A percentile compares a stretch with the other conserved stretches of the same genome.
These are phyloP conservation scores for Steromphala cineraria DNA, from an alignment of 2,888 invertebrate species.

Conservation along the genomic window DNA sequence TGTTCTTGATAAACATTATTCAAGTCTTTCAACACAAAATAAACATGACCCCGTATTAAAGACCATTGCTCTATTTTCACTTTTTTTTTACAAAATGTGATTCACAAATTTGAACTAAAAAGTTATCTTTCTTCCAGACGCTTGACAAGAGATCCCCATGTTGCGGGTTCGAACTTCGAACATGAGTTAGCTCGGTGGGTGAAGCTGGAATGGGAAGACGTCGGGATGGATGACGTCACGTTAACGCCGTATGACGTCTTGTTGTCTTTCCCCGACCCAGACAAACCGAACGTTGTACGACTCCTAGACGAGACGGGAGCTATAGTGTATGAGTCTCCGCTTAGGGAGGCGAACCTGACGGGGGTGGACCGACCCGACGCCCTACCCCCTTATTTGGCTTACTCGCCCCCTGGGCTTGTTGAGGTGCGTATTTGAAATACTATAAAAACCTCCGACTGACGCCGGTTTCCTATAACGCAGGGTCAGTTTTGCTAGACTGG, in stretches of 20 bases:
- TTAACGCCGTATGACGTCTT: conserved; percentile 56
- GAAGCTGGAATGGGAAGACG: conserved; percentile 36
- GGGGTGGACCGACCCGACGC: conserved; percentile 61
- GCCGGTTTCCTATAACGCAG: too few species aligned
- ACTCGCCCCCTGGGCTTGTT: conserved; percentile 55
- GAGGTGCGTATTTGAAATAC: neutral
- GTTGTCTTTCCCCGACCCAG: conserved; percentile 54
- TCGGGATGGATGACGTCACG: conserved; percentile 57
- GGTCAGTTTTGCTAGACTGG: too few species aligned
- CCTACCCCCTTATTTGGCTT: conserved; percentile 70
- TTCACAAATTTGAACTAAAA: neutral
- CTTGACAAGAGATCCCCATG: conserved; percentile 54
- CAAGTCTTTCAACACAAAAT: too few species aligned
- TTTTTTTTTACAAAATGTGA: neutral
- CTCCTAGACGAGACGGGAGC: conserved; percentile 35
- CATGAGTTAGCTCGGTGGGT: conserved; percentile 49
- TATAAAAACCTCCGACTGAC: too few species aligned
- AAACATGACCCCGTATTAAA: too few species aligned
- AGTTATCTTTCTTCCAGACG: neutral
- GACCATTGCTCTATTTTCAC: too few species aligned
- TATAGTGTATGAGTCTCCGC: conserved; percentile 47
- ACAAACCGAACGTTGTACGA: conserved; percentile 40
- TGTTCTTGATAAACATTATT: too few species aligned
- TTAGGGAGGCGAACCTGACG: conserved; percentile 55
- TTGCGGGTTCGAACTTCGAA: conserved; percentile 68